Base-by-base conservation (phyloP, 2,113 vertebrate species). In the Electrona antarctica region DNA sequence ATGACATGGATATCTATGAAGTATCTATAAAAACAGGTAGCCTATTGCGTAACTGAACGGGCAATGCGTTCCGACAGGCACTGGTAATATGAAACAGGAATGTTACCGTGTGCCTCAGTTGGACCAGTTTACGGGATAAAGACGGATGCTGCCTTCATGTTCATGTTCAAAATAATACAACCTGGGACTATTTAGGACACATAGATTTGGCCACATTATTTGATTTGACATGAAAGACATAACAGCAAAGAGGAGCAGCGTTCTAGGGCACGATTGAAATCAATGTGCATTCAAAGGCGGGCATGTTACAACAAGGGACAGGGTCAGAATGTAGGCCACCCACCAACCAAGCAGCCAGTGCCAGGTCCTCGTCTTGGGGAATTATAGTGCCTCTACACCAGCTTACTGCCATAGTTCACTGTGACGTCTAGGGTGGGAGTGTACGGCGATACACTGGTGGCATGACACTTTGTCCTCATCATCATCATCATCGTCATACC, bases 321-420 rank as follows among this genome's bases (percentile, higher is more conserved):
- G 78, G 77, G 79, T 66, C 63, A 76, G 73, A 91, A 86, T 41
- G 78, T 81, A 91, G 86, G 84, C 78, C 86, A 84, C 51, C 63
- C 65, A 74, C 54, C 85, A 80, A 59, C 60, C 60, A 41, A 41
- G 33, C 33, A 41, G 78, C 33, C 12, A n/a, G n/a, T n/a, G n/a
- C n/a, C n/a, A n/a, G n/a, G n/a, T n/a, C n/a, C n/a, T n/a, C n/a
- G 57, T 86, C 67, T 79, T 76, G 65, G 55, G 50, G 77, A 51
- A 6, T 46, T 65, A 71, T 64, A 71, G 57, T 65, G 54, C 57
- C 33, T 70, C 3, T 60, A 73, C 65, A 81, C 73, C 69, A 68
- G 65, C 46, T 47, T 56, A 7, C 52, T 50, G 59, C 60, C 74
- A 79, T 61, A 77, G 64, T 74, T 51, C 67, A 79, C 48, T 63